Conservation (phyloP, 2,888 invertebrate genomes). For the Ophioninae sp. region DNA sequence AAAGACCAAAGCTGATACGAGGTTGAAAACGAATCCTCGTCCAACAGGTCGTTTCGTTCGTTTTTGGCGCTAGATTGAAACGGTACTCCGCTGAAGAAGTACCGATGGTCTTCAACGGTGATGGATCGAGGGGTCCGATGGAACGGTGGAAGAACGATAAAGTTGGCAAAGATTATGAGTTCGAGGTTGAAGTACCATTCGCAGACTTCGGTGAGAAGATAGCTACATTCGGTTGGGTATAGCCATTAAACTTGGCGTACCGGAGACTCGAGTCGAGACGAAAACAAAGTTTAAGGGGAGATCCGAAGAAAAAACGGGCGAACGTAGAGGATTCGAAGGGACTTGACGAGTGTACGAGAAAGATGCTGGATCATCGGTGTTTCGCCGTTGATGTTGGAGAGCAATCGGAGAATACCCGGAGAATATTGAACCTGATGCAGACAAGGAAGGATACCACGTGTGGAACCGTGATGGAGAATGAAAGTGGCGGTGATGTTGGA, state of each 20-base stretch:
- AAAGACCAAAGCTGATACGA: neutral
- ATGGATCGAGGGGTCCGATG: no score
- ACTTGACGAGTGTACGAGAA: slow-evolving; percentile 18
- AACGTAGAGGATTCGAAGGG: slow-evolving; percentile 13
- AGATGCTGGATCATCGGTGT: slow-evolving; percentile 37
- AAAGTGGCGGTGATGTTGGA: slow-evolving; percentile 45
- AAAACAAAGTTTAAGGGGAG: slow-evolving; percentile 20
- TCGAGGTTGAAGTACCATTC: slow-evolving; percentile 8
- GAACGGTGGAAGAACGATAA: slow-evolving; percentile 2
- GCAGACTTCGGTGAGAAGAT: neutral
- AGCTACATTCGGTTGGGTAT: neutral
- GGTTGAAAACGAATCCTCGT: neutral
- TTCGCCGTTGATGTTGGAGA: slow-evolving; percentile 43
- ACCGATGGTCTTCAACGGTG: neutral
- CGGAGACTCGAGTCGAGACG: slow-evolving; percentile 20
- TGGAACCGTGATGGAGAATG: slow-evolving; percentile 53
- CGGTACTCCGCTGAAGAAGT: no score
- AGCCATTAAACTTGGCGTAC: slow-evolving; percentile 10
- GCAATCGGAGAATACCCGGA: slow-evolving; percentile 34
- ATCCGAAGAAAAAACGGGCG: neutral
- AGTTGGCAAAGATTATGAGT: slow-evolving; percentile 6
- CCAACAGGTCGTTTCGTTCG: no score
- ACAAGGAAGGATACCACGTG: slow-evolving; percentile 46
- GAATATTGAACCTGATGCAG: slow-evolving; percentile 62
- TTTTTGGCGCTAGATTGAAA: no score